Percentiles rank a stretch among this genome's conserved stretches.
Conservation (phyloP, 2,113 vertebrate genomes). For the Sturnira hondurensis region DNA sequence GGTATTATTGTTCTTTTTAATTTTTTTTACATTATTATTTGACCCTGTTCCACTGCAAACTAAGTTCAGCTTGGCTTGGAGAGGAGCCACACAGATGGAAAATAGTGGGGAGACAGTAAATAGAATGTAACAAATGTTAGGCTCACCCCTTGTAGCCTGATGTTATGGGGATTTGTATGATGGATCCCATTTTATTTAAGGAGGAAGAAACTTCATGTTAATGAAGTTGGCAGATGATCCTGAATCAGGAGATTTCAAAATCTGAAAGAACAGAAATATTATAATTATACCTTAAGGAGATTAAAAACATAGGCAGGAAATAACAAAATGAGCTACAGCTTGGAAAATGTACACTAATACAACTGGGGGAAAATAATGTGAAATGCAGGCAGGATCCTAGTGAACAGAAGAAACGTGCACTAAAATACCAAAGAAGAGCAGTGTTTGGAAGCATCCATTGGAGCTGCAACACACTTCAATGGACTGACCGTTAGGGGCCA, state of each 20-base stretch:
- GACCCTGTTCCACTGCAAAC: background rate
- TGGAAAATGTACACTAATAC: constrained; percentile 16
- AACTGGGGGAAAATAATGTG: constrained; percentile 47
- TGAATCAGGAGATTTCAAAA: constrained; percentile 43
- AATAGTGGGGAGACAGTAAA: constrained; percentile 20
- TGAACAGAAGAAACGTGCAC: background rate
- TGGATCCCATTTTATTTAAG: constrained; percentile 21
- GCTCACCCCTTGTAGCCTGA: background rate
- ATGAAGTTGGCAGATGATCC: constrained; percentile 61
- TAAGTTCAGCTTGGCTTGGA: constrained; percentile 44
- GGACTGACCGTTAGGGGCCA: background rate
- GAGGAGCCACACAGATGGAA: constrained; percentile 54
- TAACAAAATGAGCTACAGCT: constrained; percentile 62
- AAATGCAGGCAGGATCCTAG: constrained; percentile 48
- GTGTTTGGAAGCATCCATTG: background rate
- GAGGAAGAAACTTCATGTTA: constrained; percentile 39
- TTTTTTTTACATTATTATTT: background rate
- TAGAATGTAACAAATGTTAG: constrained; percentile 34
- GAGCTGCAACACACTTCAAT: background rate
- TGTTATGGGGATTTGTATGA: background rate
- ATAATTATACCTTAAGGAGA: constrained; percentile 60
- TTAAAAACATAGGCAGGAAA: constrained; percentile 67
- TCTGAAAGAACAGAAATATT: constrained; percentile 46
- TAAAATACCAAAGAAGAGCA: background rate
- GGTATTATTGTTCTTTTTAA: background rate